Percentiles rank a stretch among this genome's conserved stretches.
Conservation (phyloP, 92 coral and sea anemone species). For the Phenganax marumi region DNA sequence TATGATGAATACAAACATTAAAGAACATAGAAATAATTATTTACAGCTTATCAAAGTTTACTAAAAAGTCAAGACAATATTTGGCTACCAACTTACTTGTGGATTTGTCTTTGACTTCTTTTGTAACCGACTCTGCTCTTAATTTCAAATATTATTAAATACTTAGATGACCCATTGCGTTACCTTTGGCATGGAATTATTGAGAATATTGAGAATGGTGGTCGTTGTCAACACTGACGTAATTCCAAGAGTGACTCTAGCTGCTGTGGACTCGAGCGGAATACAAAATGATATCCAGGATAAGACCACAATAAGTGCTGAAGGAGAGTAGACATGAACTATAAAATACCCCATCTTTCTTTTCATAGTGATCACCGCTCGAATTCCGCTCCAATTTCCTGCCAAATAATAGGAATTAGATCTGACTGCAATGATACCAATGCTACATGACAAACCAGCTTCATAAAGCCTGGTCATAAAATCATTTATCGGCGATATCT, state of each 20-base stretch:
- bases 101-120: too few species aligned
- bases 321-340: constrained; percentile 93
- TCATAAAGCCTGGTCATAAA: too few species aligned
- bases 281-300: constrained; percentile 99
- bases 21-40: too few species aligned
- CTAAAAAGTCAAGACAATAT: too few species aligned
- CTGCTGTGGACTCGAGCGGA: constrained; percentile 93
- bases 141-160: too few species aligned
- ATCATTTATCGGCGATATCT: too few species aligned
- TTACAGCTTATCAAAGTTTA: too few species aligned
- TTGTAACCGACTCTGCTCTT: too few species aligned
- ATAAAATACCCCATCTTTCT: constrained; percentile 85
- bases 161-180: background rate
- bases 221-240: constrained; percentile 91
- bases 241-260: constrained; percentile 90
- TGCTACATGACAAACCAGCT: too few species aligned
- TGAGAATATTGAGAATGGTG: constrained; percentile 82
- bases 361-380: constrained; percentile 63
- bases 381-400: constrained; percentile 95
- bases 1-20: too few species aligned
- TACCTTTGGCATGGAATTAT: constrained; percentile 98
- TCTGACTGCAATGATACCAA: background rate
- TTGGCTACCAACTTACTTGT: too few species aligned
- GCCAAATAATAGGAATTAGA: constrained; percentile 3
- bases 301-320: constrained; percentile 85